phyloP scores from a whole-genome alignment of 2,888 invertebrate species.

The Leptopterna dolabrata region DNA sequence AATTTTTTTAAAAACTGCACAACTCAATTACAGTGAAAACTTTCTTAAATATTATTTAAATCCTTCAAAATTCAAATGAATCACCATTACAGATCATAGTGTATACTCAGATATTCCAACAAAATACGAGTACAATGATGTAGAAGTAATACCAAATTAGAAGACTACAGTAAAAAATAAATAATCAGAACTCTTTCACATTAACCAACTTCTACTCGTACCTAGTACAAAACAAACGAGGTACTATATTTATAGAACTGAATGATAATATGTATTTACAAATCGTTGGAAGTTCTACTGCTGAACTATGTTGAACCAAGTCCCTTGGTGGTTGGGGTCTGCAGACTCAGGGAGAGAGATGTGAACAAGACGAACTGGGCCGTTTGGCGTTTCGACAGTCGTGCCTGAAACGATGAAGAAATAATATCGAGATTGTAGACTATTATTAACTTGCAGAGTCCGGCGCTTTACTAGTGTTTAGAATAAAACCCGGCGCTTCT shows the following conservation, averaged over 20 bases:
- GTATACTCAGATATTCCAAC: no score
- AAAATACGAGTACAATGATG: no score
- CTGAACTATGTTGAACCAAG: constrained; percentile 51
- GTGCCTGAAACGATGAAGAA: constrained; percentile 33
- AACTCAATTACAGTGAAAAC: no score
- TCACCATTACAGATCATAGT: no score
- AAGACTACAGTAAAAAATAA: neutral
- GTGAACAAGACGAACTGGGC: constrained; percentile 65
- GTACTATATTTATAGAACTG: neutral
- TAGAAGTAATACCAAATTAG: no score
- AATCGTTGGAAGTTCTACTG: constrained; percentile 1
- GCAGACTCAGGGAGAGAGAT: constrained; percentile 64
- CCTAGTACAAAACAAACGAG: no score
- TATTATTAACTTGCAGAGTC: no score
- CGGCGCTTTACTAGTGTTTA: no score
- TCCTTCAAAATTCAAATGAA: no score
- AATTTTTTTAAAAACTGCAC: no score
- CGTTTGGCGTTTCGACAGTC: constrained; percentile 63
- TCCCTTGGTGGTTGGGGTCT: constrained; percentile 51
- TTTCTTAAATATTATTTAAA: no score
- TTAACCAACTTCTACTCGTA: neutral
- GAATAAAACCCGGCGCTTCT: no score
- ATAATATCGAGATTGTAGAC: neutral
- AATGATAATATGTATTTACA: neutral
- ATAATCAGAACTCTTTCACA: neutral